Percentiles rank a stretch among this genome's conserved stretches.
Evolutionary conservation across 2,113 vertebrate species (phyloP).

Genomic region (Oreochromis tanganicae): DNA sequence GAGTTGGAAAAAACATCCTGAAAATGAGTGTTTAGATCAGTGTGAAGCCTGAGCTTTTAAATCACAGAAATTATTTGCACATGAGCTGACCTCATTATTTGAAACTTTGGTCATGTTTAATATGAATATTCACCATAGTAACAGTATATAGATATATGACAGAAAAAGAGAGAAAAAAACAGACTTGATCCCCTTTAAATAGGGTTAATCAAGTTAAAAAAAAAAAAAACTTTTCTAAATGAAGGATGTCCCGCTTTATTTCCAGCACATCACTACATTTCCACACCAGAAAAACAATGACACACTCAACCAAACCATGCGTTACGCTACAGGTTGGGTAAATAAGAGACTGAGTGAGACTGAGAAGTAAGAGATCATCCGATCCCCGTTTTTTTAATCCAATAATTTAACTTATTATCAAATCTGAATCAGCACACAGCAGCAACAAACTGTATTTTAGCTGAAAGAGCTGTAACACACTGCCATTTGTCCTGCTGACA

Average conservation of each 20-base stretch:
- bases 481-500: slow-evolving; percentile 40
- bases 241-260: not conserved
- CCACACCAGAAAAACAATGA: not conserved
- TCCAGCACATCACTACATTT: not conserved
- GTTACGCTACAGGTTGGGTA: not conserved
- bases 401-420: slow-evolving; percentile 63
- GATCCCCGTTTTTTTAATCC: slow-evolving; percentile 62
- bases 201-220: not conserved
- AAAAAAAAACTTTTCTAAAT: not conserved
- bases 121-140: not conserved
- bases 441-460: slow-evolving; percentile 56
- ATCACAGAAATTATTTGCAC: not conserved
- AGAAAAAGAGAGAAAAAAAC: not conserved
- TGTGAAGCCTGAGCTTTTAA: not conserved
- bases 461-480: slow-evolving; percentile 61
- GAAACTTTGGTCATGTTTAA: not conserved
- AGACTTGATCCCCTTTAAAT: not conserved
- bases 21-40: not conserved
- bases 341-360: slow-evolving; percentile 47
- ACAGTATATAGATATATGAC: not conserved
- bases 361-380: slow-evolving; percentile 48
- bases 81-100: not conserved
- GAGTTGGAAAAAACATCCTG: not conserved
- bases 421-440: slow-evolving; percentile 60
- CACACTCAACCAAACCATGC: not conserved